Conservation (phyloP, 2,797 vertebrate genomes). For the Hirundo rustica region DNA sequence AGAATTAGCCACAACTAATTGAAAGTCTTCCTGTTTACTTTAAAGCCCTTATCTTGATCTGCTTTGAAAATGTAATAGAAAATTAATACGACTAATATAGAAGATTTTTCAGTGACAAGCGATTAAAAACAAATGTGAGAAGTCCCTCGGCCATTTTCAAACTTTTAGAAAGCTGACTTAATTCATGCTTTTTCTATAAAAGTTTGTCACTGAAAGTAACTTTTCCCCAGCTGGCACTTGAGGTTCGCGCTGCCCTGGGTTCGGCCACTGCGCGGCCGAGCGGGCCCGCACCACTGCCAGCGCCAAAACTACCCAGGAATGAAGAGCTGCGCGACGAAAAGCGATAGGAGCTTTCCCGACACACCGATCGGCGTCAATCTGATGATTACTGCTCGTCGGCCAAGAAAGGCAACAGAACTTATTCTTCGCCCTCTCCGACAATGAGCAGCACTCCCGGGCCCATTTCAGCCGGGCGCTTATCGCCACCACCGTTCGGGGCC, state of each 20-base stretch:
- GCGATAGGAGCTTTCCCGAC: not conserved
- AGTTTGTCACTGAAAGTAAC: not conserved
- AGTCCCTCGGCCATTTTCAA: not conserved
- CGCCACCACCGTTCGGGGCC: not conserved
- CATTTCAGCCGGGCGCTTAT: not conserved
- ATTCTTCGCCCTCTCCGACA: not conserved
- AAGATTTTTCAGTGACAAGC: conserved; percentile 16
- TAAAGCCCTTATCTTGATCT: conserved; percentile 75
- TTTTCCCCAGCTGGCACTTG: not conserved
- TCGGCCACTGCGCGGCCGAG: rapidly evolving
- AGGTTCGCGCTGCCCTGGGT: too few species aligned
- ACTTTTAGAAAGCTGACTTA: not conserved
- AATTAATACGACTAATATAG: conserved; percentile 62
- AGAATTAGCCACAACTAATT: conserved; percentile 86
- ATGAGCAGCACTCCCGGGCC: not conserved
- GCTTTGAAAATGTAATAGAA: conserved; percentile 51
- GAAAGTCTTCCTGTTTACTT: conserved; percentile 80
- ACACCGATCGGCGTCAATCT: rapidly evolving
- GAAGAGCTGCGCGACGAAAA: not conserved
- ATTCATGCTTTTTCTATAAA: not conserved
- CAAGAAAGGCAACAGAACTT: not conserved
- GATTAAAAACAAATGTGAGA: conserved; percentile 52
- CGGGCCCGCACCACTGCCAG: not conserved
- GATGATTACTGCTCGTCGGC: not conserved
- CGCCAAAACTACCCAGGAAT: rapidly evolving